These are phyloP conservation scores for Itoplectis maculator DNA, from an alignment of 2,888 invertebrate genomes.

Conservation along the genomic window DNA sequence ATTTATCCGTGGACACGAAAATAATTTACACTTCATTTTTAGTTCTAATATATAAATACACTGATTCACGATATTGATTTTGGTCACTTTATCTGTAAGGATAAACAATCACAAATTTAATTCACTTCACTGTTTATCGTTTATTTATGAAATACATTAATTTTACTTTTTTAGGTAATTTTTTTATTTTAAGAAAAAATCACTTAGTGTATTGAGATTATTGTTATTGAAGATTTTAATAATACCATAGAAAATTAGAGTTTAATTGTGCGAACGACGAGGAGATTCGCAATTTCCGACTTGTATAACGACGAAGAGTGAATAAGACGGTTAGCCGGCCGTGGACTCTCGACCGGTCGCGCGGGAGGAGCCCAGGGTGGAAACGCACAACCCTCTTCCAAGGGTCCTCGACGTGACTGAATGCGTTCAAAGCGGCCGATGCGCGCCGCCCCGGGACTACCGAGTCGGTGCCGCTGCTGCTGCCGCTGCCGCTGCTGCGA, in stretches of 20 bases:
- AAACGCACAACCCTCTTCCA: slow-evolving; percentile 75
- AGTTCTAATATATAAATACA: neutral
- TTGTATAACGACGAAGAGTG: slow-evolving; percentile 41
- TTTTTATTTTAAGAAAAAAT: neutral
- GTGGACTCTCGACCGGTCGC: slow-evolving; percentile 26
- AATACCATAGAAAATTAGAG: slow-evolving; percentile 53
- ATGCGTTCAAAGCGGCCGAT: slow-evolving; percentile 75
- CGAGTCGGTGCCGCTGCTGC: slow-evolving; percentile 68
- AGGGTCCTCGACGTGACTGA: slow-evolving; percentile 81
- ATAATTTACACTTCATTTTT: neutral
- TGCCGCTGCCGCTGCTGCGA: slow-evolving; percentile 69
- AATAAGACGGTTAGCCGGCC: slow-evolving; percentile 45
- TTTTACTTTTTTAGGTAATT: neutral
- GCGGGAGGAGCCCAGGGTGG: slow-evolving; percentile 62
- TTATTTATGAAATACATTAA: neutral
- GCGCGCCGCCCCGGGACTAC: slow-evolving; percentile 75
- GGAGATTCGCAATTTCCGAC: slow-evolving; percentile 40
- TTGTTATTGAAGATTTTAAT: slow-evolving; percentile 9
- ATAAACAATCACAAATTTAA: neutral
- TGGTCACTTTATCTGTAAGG: neutral
- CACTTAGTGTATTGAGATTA: no score
- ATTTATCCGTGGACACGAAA: neutral
- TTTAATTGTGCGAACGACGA: slow-evolving; percentile 37
- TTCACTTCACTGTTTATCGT: neutral
- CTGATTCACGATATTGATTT: slow-evolving; percentile 1